Evolutionary conservation across 1,140 invertebrate genomes (phyloP), one percentile per base, ranked within the genome.

Genomic region (Panulirus ornatus): DNA sequence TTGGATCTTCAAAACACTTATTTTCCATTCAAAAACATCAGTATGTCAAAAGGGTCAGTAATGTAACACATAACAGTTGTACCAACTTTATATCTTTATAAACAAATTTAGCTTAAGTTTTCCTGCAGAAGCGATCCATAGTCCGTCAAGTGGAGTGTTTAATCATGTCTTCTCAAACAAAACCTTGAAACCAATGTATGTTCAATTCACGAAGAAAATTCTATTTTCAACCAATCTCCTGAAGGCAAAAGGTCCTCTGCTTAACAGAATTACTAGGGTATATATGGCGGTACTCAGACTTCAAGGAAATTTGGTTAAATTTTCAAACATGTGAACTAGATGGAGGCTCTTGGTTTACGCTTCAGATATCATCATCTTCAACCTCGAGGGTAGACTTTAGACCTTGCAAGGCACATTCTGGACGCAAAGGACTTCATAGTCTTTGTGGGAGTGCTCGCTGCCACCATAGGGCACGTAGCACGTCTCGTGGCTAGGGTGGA

Each of bases 351-450:
- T 36, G 19, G 8, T 36, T 27, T 16, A 22, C 22, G 5, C 30
- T 34, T 38, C 6, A 40, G 34, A 76, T 6, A n/a, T n/a, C n/a
- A n/a, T n/a, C n/a, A n/a, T n/a, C n/a, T n/a, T n/a, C n/a, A n/a
- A n/a, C n/a, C n/a, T n/a, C n/a, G n/a, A 54, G 27, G 36, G 36
- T 9, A 36, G 8, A 3, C 11, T n/a, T 22, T 88, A 88, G 22
- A 83, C 34, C 30, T 40, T 88, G 42, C 36, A 54, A 14, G n/a
- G 58, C 22, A 88, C 44, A 22, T 51, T n/a, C 5, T 66, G 58
- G 30, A 51, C 87, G 40, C 87, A 88, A 14, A 88, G 87, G 9
- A 88, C 87, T 30, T 88, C 87, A 63, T 88, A 88, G 30, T 88
- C 47, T 27, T 79, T 78, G 79, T 88, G 87, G 76, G 87, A 22